Percentiles rank a stretch among this genome's conserved stretches.
These are phyloP conservation scores for Elgaria multicarinata DNA, from an alignment of 2,113 vertebrate genomes.

Conservation along the genomic window DNA sequence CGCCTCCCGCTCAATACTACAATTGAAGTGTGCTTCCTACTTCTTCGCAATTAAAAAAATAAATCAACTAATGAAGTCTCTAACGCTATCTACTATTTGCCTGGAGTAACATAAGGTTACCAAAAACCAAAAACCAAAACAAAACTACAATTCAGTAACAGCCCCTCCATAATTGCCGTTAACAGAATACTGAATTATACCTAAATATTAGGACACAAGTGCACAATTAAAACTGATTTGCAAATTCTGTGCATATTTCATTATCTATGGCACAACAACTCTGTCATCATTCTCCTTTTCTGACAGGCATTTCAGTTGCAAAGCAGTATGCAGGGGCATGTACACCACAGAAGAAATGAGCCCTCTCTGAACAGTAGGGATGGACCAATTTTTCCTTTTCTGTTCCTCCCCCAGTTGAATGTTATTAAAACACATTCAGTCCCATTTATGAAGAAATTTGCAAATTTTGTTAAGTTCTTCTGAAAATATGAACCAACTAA, in stretches of 20 bases:
- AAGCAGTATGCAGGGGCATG: not conserved
- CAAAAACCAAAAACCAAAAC: not conserved
- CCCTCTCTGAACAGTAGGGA: not conserved
- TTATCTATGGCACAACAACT: not conserved
- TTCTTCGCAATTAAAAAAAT: conserved; percentile 37
- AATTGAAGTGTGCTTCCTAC: not conserved
- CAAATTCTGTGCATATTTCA: not conserved
- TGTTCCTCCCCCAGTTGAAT: no score
- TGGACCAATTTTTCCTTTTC: no score
- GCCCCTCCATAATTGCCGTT: not conserved
- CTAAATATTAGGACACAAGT: not conserved
- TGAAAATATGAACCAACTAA: no score
- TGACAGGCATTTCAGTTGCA: not conserved
- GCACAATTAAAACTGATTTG: not conserved
- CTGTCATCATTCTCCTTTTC: not conserved
- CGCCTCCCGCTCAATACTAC: no score
- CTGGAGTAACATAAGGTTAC: not conserved
- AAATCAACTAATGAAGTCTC: not conserved
- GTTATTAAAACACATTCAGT: no score
- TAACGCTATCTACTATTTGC: not conserved
- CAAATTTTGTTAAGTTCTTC: no score
- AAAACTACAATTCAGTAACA: not conserved
- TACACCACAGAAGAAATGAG: not conserved
- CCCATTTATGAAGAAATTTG: no score
- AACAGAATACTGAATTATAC: not conserved